phyloP scores from a whole-genome alignment of 2,888 invertebrate genomes.

The Philhelius pedissequus region DNA sequence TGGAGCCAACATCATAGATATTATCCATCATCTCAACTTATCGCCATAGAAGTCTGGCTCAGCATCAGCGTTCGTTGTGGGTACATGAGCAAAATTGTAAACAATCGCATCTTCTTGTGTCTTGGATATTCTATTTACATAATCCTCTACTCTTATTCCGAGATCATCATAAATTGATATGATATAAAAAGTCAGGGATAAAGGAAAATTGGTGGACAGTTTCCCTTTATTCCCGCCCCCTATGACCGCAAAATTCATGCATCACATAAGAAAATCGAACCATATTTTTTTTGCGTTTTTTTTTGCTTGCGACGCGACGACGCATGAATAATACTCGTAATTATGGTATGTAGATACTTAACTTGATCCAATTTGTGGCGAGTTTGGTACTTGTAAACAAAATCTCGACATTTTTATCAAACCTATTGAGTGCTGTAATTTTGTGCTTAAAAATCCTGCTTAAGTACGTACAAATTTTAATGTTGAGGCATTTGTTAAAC shows the following conservation, averaged over 20 bases:
- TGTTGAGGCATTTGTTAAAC: too few species aligned
- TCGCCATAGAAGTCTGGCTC: neutral
- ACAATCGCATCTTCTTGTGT: conserved; percentile 12
- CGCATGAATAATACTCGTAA: too few species aligned
- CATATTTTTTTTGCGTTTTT: neutral
- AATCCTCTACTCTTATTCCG: neutral
- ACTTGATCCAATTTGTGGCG: too few species aligned
- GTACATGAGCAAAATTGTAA: neutral
- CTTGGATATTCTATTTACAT: neutral
- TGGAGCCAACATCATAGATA: conserved; percentile 6
- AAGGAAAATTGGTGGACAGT: neutral
- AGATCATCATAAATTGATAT: conserved; percentile 32
- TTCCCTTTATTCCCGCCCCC: neutral
- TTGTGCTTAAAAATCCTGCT: too few species aligned
- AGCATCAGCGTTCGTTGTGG: neutral
- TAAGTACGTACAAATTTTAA: too few species aligned
- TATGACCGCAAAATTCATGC: conserved; percentile 12
- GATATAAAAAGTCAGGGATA: neutral
- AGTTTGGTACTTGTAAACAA: too few species aligned
- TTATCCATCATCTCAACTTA: conserved; percentile 30
- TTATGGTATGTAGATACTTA: too few species aligned
- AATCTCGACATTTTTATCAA: too few species aligned
- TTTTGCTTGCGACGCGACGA: too few species aligned
- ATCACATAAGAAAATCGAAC: neutral
- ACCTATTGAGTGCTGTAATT: too few species aligned